phyloP scores from a whole-genome alignment of 1,140 invertebrate genomes.

The Caenorhabditis briggsae region DNA sequence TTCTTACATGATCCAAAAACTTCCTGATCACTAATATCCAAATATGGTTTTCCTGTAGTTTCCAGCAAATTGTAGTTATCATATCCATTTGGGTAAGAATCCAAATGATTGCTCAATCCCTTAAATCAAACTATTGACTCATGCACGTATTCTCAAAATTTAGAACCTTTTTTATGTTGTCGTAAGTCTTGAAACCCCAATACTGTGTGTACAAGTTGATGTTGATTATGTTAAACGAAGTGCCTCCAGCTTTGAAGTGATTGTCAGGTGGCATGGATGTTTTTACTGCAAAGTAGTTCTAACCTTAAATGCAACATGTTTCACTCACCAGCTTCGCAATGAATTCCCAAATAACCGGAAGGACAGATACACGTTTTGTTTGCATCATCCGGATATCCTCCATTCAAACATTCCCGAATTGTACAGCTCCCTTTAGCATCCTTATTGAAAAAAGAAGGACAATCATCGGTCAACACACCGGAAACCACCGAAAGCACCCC shows the following conservation, averaged over 20 bases:
- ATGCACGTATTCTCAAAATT: neutral
- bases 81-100: neutral
- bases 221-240: constrained; percentile 26
- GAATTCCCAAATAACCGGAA: constrained; percentile 16
- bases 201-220: constrained; percentile 28
- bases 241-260: constrained; percentile 19
- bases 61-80: neutral
- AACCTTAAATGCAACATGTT: neutral
- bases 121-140: neutral
- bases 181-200: constrained; percentile 2
- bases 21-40: neutral
- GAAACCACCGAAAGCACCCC: neutral
- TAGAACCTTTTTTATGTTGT: neutral
- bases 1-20: neutral
- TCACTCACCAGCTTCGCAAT: constrained; percentile 21
- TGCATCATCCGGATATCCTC: neutral
- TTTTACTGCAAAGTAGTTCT: constrained; percentile 2
- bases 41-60: neutral
- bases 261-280: constrained; percentile 6
- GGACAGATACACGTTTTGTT: constrained; percentile 1
- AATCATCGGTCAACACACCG: neutral
- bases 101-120: neutral
- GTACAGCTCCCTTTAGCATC: neutral
- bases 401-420: neutral
- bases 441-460: neutral